Base-by-base conservation (phyloP, 1,140 invertebrate species). In the Gryon sp. region DNA sequence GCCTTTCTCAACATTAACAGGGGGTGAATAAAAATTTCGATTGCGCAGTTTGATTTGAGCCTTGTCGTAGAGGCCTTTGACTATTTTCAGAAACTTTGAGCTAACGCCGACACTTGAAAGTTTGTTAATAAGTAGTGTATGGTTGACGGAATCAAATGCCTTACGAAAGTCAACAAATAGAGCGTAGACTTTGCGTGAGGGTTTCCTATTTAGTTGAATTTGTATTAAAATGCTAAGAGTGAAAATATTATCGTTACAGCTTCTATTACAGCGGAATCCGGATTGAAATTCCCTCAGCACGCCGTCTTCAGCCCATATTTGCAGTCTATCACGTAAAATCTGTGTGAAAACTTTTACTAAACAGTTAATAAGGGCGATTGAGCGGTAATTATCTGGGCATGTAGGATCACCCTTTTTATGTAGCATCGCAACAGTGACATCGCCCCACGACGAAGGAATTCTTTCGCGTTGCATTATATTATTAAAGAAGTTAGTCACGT, bases 391-490 rank as follows among this genome's bases (percentile, higher is more conserved):
- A 6, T 4, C n/a, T 4, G 76, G 80, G 12, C 76, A 36, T 0
- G 9, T 12, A 24, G 8, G 4, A 50, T 78, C 75, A 7, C 80
- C 82, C 74, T 82, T 81, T 55, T 83, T 81, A 24, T 59, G 40
- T 8, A 75, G 18, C 53, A 62, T 69, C 1, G 34, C 4, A 6
- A 55, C 18, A 2, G 14, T 24, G 1, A 46, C 34, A 9, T 53
- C 52, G 5, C 34, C 30, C 57, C 45, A 70, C 5, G 6, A 20
- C 11, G 9, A 24, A 4, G 65, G 59, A 14, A 41, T 12, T 9
- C 18, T 36, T 63, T 48, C 59, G 19, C 5, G 19, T 2, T 63
- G 36, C 1, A 65, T 7, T 9, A 65, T 63, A 2, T 3, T 5
- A 40, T 73, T 73, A 28, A 65, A 73, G 0, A 63, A 9, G 1